Evolutionary conservation across 2,113 vertebrate species (phyloP).

Genomic region (Crotalus tigris): DNA sequence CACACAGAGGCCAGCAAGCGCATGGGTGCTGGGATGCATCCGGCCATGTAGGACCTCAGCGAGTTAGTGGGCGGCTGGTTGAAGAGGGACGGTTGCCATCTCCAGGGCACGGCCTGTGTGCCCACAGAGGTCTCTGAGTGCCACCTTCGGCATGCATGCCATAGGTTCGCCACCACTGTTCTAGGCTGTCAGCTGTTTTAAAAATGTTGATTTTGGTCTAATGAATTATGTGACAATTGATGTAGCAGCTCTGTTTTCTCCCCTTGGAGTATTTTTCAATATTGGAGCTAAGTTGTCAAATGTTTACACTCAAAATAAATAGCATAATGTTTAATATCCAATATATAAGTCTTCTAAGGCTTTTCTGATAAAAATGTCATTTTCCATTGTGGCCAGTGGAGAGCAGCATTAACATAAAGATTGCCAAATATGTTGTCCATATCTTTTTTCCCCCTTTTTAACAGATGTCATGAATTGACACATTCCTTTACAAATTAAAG

Average conservation of each 20-base stretch:
- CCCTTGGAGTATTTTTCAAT: neutral
- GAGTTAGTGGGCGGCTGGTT: too few species aligned
- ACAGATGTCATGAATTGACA: neutral
- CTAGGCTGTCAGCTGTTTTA: neutral
- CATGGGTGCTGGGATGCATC: too few species aligned
- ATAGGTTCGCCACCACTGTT: too few species aligned
- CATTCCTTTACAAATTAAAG: neutral
- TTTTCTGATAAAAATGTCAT: neutral
- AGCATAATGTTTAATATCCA: neutral
- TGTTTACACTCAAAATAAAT: neutral
- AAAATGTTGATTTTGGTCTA: neutral
- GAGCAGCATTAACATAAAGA: constrained; percentile 52
- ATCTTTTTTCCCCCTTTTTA: neutral
- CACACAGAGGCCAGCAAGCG: too few species aligned
- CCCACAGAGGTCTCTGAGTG: too few species aligned
- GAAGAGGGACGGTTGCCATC: too few species aligned
- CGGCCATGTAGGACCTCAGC: too few species aligned
- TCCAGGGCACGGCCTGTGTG: too few species aligned
- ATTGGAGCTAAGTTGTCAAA: neutral
- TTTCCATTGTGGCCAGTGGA: constrained; percentile 28
- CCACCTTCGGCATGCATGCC: too few species aligned
- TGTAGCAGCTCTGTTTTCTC: neutral
- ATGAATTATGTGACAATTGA: neutral
- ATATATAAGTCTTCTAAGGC: neutral
- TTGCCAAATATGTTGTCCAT: neutral